Base-by-base conservation (phyloP, 2,797 vertebrate genomes). In the Lithobates pipiens region DNA sequence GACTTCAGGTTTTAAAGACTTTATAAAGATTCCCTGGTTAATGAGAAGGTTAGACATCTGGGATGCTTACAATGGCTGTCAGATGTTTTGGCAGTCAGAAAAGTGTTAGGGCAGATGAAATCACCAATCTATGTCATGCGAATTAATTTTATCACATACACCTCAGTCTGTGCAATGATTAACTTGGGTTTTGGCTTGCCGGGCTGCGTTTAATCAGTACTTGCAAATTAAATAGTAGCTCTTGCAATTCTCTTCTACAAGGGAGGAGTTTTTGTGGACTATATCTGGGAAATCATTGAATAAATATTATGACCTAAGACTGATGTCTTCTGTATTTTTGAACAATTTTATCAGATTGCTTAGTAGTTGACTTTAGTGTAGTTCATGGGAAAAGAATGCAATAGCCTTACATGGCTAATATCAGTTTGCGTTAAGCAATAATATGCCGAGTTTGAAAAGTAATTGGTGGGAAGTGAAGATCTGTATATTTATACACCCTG, bases 81-180 rank as follows among this genome's bases (percentile, higher is more conserved):
- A 82, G 85, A 86, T 86, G 85, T 82, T 77, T 79, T 86, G 80
- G 85, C 85, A 86, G 50, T 25, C 39, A 72, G 63, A 15, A 67
- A 63, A 86, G 80, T 82, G 65, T 82, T 77, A 86, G 32, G 54
- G 2, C 65, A 25, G 79, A 75, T 72, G 13, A 63, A 63, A 46
- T 69, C 71, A 61, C 68, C 54, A 82, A 50, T 71, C 39, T 25
- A 7, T 70, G 63, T 81, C 50, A 81, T 81, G 75, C 29, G 25
- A 86, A 70, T 81, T 75, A 69, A 69, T 76, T 76, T 76, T 27
- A 72, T 29, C 71, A 27, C 50, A 39, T 39, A 71, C 72, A 76
- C 75, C 78, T 77, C 46, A 65, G 69, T 36, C 65, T 34, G 27
- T 42, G 21, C 21, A 63, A 71, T 82, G 36, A 82, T 86, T 77